Conservation (phyloP, 2,888 invertebrate species). For the Polydrusus tereticollis region DNA sequence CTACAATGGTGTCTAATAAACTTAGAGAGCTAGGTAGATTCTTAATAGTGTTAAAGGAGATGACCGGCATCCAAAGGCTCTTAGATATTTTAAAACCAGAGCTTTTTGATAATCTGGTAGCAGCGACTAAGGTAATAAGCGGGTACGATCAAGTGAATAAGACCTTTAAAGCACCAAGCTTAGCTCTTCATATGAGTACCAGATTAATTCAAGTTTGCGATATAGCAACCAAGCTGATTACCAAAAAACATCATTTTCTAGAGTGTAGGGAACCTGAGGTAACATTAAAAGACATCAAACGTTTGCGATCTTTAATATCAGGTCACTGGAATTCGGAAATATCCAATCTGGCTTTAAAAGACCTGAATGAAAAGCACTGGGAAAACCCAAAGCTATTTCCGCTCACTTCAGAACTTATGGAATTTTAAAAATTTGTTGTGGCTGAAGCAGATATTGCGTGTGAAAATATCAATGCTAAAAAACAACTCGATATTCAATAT, state of each 20-base stretch:
- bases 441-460: no score
- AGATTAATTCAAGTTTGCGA: conserved; percentile 45
- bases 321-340: conserved; percentile 31
- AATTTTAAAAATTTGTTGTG: no score
- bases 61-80: conserved; percentile 40
- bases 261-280: conserved; percentile 27
- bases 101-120: conserved; percentile 47
- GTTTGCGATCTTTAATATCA: conserved; percentile 27
- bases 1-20: conserved; percentile 29
- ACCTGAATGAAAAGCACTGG: no score
- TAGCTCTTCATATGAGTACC: conserved; percentile 46
- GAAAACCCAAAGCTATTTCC: no score
- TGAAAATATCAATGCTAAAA: no score
- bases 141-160: conserved; percentile 28
- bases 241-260: conserved; percentile 39
- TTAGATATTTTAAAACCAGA: conserved; percentile 49
- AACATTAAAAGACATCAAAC: conserved; percentile 36
- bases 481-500: no score
- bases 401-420: no score
- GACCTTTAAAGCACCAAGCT: conserved; percentile 41
- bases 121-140: conserved; percentile 48
- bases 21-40: conserved; percentile 48
- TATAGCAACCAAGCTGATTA: conserved; percentile 42
- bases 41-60: not conserved
- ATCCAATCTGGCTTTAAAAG: not conserved